Base-by-base conservation (phyloP, 2,113 vertebrate species). In the Hyperoodon ampullatus region DNA sequence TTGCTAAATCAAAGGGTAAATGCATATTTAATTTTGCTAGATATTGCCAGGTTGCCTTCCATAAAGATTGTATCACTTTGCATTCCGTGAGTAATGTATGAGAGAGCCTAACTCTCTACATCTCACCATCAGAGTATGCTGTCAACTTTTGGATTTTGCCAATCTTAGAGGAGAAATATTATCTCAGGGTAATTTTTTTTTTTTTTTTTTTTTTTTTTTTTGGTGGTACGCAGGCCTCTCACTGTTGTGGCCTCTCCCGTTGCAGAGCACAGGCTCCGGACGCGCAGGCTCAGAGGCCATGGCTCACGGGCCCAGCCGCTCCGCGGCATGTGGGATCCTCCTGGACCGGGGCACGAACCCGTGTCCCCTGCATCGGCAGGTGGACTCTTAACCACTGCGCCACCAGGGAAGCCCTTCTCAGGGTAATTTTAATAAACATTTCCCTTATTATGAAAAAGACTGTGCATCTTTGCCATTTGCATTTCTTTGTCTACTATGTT, bases 341-440 rank as follows among this genome's bases (percentile, higher is more conserved):
- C 39, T 3, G 39, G 39, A 39, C 39, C 3, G 3, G 39, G 39
- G 39, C 39, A 39, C 39, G 39, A 39, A 3, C 39, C 39, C 39
- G 39, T 39, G 39, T 39, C 39, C 39, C 39, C 39, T 39, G 39
- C 39, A 39, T 39, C 39, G 3, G 39, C 39, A 39, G 39, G 39
- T 39, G 3, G 39, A 39, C 39, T 39, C 39, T 39, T 39, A 39
- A 39, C 39, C 39, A 39, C 39, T 39, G 39, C 39, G 39, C 39
- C 39, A 39, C 3, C 39, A 39, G 39, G 39, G 39, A 39, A 39
- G 39, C 39, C 39, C 39, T 39, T 39, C 77, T 85, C 77, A 18
- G 88, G 1, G n/a, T 72, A 77, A 92, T 87, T 95, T 96, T 92
- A 95, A 95, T 58, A 77, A 85, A 77, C 55, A 82, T 24, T 92